Percentiles rank a stretch among this genome's conserved stretches.
phyloP scores from a whole-genome alignment of 2,113 vertebrate species.

The Gallinago jamesoni region DNA sequence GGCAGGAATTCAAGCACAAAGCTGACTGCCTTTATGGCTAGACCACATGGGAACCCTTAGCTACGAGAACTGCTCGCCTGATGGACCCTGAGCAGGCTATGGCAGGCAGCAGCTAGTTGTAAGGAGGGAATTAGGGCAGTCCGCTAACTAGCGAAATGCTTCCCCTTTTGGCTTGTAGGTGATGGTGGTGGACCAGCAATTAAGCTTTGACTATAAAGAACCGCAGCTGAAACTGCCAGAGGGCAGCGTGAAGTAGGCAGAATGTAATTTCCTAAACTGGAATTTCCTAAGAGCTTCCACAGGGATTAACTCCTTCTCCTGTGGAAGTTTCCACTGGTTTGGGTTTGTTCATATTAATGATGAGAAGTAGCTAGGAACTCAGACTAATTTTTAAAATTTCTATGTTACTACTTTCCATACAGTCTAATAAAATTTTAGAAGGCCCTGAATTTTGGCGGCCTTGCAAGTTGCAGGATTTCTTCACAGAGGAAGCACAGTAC shows the following conservation, averaged over 20 bases:
- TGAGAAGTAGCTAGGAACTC: background rate
- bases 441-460: background rate
- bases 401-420: background rate
- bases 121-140: background rate
- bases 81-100: background rate
- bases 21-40: background rate
- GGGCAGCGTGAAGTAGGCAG: background rate
- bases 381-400: background rate
- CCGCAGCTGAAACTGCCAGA: background rate
- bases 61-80: background rate
- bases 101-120: background rate
- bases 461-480: background rate
- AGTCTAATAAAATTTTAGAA: background rate
- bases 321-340: background rate
- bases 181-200: background rate
- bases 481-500: background rate
- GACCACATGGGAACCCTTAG: background rate
- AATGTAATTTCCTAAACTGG: background rate
- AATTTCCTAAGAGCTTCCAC: background rate
- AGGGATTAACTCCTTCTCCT: background rate
- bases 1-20: background rate
- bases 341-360: background rate
- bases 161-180: background rate
- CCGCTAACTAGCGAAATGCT: background rate
- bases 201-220: background rate